A percentile compares a stretch with the other conserved stretches of the same genome.
These are phyloP conservation scores for Anthonomus grandis DNA, from an alignment of 1,140 invertebrate species.

Conservation along the genomic window DNA sequence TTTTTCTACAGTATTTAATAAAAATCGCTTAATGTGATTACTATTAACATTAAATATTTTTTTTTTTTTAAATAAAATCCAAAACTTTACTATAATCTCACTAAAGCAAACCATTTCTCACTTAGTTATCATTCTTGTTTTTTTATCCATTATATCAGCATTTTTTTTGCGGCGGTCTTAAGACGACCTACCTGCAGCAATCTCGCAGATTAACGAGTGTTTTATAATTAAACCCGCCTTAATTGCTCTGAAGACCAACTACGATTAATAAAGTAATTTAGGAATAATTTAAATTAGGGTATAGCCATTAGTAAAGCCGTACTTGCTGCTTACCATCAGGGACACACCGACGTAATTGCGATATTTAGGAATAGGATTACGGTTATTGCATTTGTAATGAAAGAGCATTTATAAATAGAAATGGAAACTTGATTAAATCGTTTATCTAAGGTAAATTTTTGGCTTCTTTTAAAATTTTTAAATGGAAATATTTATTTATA, in stretches of 20 bases:
- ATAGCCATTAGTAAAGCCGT: background rate
- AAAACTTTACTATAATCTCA: no score
- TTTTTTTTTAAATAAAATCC: no score
- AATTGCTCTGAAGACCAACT: background rate
- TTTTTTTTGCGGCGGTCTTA: no score
- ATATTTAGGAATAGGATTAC: background rate
- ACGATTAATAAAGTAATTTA: constrained; percentile 11
- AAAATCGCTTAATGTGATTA: no score
- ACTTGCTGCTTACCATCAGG: background rate
- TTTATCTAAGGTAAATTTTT: constrained; percentile 5
- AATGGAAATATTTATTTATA: no score
- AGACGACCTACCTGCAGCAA: no score
- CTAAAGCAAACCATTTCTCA: no score
- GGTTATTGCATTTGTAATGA: background rate
- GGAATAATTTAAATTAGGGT: constrained; percentile 8
- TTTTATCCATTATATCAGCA: no score
- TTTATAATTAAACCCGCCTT: constrained; percentile 6
- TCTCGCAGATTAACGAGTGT: constrained; percentile 10
- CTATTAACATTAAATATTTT: no score
- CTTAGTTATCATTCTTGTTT: no score
- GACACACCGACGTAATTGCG: background rate
- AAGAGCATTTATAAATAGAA: background rate
- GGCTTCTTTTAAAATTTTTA: no score
- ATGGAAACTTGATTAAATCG: background rate
- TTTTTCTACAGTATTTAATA: no score